phyloP scores from a whole-genome alignment of 2,113 vertebrate species.

The Pseudolaguvia tuberculata region DNA sequence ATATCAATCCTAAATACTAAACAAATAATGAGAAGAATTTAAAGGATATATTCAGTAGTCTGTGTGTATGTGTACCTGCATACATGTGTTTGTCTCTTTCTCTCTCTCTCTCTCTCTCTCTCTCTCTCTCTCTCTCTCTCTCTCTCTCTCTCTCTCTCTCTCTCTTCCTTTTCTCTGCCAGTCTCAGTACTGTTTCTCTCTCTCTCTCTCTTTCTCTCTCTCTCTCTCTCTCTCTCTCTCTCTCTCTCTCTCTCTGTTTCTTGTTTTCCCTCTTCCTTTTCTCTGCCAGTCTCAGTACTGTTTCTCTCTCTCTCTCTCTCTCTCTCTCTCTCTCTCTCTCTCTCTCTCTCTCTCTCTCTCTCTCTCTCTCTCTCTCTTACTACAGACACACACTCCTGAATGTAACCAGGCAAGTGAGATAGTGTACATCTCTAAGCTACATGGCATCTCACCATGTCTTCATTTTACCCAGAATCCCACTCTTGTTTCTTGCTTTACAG shows the following conservation, averaged over 20 bases:
- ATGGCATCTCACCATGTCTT: conserved; percentile 9
- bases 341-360: not conserved
- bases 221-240: too few relatives aligned
- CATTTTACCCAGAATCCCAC: conserved; percentile 11
- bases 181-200: not conserved
- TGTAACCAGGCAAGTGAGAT: not conserved
- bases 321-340: not conserved
- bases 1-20: too few relatives aligned
- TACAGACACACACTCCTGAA: not conserved
- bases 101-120: too few relatives aligned
- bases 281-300: not conserved
- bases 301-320: not conserved
- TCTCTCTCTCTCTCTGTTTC: not conserved
- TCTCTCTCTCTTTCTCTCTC: not conserved
- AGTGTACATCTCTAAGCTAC: conserved; percentile 9
- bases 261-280: not conserved
- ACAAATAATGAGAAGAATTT: too few relatives aligned
- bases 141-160: not conserved
- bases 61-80: too few relatives aligned
- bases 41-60: too few relatives aligned
- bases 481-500: not conserved
- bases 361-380: not conserved
- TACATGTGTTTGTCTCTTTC: too few relatives aligned
- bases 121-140: not conserved
- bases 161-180: not conserved